These are phyloP conservation scores for Hypsibius dujardini DNA, from an alignment of 1,140 invertebrate species.

Conservation along the genomic window DNA sequence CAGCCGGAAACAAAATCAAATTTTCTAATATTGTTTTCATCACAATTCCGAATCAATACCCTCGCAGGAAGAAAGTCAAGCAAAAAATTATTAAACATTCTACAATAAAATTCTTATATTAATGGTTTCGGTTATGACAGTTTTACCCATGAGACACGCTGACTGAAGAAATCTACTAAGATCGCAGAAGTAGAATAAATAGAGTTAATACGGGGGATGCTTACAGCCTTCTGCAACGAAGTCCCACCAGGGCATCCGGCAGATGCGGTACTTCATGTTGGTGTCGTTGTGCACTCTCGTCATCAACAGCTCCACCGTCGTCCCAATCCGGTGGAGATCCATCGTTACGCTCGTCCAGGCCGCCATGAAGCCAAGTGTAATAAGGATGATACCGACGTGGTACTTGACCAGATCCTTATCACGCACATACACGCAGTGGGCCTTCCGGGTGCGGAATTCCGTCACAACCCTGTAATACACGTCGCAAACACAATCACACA, in stretches of 20 bases:
- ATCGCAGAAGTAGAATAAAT: too few relatives aligned
- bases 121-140: too few relatives aligned
- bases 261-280: constrained; percentile 39
- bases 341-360: constrained; percentile 54
- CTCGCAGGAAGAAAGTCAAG: too few relatives aligned
- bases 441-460: constrained; percentile 61
- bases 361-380: constrained; percentile 61
- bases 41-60: too few relatives aligned
- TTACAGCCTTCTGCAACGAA: constrained; percentile 59
- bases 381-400: constrained; percentile 50
- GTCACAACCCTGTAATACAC: constrained; percentile 40
- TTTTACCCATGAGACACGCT: too few relatives aligned
- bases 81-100: too few relatives aligned
- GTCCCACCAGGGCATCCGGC: constrained; percentile 66
- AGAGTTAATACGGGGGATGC: too few relatives aligned
- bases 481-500: too few relatives aligned
- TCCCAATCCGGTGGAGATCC: constrained; percentile 26
- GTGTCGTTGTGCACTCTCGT: constrained; percentile 18
- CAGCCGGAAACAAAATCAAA: too few relatives aligned
- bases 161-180: too few relatives aligned
- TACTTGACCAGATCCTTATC: constrained; percentile 68
- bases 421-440: constrained; percentile 63
- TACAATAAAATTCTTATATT: too few relatives aligned
- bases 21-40: too few relatives aligned
- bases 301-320: constrained; percentile 20